Evolutionary conservation across 2,888 invertebrate genomes (phyloP).

Genomic region (Xestia c-nigrum): DNA sequence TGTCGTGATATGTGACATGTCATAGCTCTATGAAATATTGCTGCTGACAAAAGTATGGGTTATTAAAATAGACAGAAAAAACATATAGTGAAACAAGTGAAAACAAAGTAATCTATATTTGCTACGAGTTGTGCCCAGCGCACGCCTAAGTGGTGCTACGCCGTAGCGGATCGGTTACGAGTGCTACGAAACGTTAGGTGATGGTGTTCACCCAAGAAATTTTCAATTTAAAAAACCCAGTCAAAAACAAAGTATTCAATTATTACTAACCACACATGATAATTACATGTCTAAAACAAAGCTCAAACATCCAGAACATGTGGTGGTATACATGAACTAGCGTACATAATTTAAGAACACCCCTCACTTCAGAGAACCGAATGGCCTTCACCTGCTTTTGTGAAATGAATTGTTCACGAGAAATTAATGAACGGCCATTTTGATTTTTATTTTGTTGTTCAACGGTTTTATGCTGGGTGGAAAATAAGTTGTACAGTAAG

Average conservation of each 20-base stretch:
- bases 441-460: slow-evolving; percentile 42
- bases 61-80: too few species aligned
- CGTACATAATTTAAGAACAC: slow-evolving; percentile 42
- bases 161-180: too few species aligned
- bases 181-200: too few species aligned
- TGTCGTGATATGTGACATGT: background rate
- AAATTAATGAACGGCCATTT: slow-evolving; percentile 56
- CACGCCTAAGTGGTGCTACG: too few species aligned
- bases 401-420: slow-evolving; percentile 55
- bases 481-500: too few species aligned
- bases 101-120: too few species aligned
- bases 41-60: background rate
- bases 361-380: slow-evolving; percentile 34
- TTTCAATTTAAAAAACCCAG: too few species aligned
- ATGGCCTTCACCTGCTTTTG: slow-evolving; percentile 49
- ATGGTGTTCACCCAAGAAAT: too few species aligned
- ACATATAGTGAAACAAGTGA: too few species aligned
- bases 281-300: slow-evolving; percentile 37
- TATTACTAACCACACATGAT: slow-evolving; percentile 14
- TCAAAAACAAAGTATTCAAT: slow-evolving; percentile 6
- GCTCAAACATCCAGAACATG: background rate
- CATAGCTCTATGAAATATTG: background rate
- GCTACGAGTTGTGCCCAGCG: too few species aligned
- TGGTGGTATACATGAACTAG: slow-evolving; percentile 19
- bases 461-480: background rate